phyloP scores from a whole-genome alignment of 2,113 vertebrate genomes.

The Chinchilla lanigera region DNA sequence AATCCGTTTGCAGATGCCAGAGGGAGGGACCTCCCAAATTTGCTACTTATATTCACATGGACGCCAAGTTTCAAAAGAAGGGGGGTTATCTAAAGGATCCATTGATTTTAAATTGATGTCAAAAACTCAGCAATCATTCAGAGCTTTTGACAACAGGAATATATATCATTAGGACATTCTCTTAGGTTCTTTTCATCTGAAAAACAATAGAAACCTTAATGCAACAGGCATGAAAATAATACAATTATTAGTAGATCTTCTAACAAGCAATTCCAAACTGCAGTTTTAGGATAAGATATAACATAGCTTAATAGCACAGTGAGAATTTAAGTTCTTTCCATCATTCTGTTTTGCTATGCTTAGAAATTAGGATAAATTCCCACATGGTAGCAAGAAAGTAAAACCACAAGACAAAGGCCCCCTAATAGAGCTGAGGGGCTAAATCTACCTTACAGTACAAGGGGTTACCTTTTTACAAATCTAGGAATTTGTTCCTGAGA shows the following conservation, averaged over 20 bases:
- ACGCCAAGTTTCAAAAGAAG: conserved; percentile 95
- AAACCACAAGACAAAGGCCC: background rate
- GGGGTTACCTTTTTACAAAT: background rate
- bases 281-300: background rate
- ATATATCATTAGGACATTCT: background rate
- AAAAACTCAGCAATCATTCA: background rate
- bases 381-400: background rate
- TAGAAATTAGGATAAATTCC: background rate
- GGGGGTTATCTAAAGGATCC: conserved; percentile 88
- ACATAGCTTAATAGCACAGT: background rate
- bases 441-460: background rate
- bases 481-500: background rate
- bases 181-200: background rate
- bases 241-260: background rate
- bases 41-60: conserved; percentile 93
- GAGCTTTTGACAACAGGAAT: background rate
- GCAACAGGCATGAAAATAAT: background rate
- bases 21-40: conserved; percentile 95
- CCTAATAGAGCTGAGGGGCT: background rate
- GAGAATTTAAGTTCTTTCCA: background rate
- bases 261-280: background rate
- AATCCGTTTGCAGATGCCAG: conserved; percentile 96
- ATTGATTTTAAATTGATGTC: conserved; percentile 55
- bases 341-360: background rate
- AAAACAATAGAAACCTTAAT: background rate